Conservation (phyloP, 2,797 vertebrate genomes). For the Spea hammondii region DNA sequence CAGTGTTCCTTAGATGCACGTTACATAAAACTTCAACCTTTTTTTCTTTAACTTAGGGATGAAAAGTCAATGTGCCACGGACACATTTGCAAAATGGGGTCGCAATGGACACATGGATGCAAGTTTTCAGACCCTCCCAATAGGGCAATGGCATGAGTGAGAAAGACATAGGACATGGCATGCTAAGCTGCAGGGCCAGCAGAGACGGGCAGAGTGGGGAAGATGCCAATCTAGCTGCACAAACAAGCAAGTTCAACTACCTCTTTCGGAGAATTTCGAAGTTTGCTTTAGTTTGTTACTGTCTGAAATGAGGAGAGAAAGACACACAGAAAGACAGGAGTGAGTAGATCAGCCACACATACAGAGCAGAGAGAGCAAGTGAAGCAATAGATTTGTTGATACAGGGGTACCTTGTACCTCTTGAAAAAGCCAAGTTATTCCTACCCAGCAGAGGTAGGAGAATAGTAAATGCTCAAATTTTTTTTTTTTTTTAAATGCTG, state of each 20-base stretch:
- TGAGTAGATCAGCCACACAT: slow-evolving; percentile 51
- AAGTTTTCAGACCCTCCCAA: slow-evolving; percentile 15
- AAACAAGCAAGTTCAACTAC: slow-evolving; percentile 80
- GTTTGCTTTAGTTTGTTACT: slow-evolving; percentile 99
- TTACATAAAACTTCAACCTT: too few relatives aligned
- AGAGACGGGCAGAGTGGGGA: slow-evolving; percentile 53
- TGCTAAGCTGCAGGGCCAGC: slow-evolving; percentile 41
- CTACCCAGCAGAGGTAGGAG: neutral
- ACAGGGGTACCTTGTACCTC: neutral
- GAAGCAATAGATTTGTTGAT: slow-evolving; percentile 35
- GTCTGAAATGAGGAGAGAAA: slow-evolving; percentile 93
- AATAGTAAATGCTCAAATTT: too few relatives aligned
- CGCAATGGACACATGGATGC: slow-evolving; percentile 27
- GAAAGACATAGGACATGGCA: slow-evolving; percentile 23
- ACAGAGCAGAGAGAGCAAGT: slow-evolving; percentile 43
- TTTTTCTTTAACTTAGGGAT: neutral
- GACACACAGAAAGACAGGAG: slow-evolving; percentile 63
- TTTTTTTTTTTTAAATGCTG: too few relatives aligned
- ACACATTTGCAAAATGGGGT: slow-evolving; percentile 13
- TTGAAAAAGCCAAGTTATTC: neutral
- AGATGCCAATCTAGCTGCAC: slow-evolving; percentile 65
- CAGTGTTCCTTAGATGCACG: too few relatives aligned
- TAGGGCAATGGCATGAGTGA: slow-evolving; percentile 18
- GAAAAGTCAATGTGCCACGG: slow-evolving; percentile 18
- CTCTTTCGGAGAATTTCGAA: slow-evolving; percentile 98